Percentiles rank a stretch among this genome's conserved stretches.
These are phyloP conservation scores for Harpegnathos saltator DNA, from an alignment of 1,140 invertebrate species.

Conservation along the genomic window DNA sequence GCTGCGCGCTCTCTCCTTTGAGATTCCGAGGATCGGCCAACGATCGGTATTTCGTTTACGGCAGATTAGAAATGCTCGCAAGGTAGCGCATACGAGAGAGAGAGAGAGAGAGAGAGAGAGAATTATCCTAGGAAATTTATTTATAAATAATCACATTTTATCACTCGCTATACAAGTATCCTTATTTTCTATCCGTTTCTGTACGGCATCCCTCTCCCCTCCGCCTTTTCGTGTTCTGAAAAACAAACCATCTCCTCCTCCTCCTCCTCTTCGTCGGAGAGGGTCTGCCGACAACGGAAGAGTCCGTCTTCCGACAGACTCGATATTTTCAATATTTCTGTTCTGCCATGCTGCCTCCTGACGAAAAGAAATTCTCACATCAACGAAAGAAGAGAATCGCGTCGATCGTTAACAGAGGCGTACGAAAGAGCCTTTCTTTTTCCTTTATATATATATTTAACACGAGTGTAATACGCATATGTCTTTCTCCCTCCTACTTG, in stretches of 20 bases:
- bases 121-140: constrained; percentile 74
- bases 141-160: constrained; percentile 80
- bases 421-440: constrained; percentile 71
- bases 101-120: too few relatives aligned
- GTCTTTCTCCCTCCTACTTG: constrained; percentile 49
- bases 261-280: constrained; percentile 13
- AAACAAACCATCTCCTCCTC: constrained; percentile 30
- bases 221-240: constrained; percentile 28
- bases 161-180: constrained; percentile 73
- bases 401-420: constrained; percentile 79
- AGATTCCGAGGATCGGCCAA: neutral
- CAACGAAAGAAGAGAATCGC: constrained; percentile 79
- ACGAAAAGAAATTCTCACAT: constrained; percentile 72
- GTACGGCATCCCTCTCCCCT: constrained; percentile 49
- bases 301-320: constrained; percentile 12
- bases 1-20: neutral
- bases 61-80: constrained; percentile 72
- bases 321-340: too few relatives aligned
- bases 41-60: neutral
- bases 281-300: constrained; percentile 39
- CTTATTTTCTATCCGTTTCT: constrained; percentile 61
- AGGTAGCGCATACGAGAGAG: constrained; percentile 71
- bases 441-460: constrained; percentile 50
- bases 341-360: constrained; percentile 19
- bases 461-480: constrained; percentile 28